These are phyloP conservation scores for Rhea pennata DNA, from an alignment of 2,113 vertebrate genomes.

Conservation along the genomic window DNA sequence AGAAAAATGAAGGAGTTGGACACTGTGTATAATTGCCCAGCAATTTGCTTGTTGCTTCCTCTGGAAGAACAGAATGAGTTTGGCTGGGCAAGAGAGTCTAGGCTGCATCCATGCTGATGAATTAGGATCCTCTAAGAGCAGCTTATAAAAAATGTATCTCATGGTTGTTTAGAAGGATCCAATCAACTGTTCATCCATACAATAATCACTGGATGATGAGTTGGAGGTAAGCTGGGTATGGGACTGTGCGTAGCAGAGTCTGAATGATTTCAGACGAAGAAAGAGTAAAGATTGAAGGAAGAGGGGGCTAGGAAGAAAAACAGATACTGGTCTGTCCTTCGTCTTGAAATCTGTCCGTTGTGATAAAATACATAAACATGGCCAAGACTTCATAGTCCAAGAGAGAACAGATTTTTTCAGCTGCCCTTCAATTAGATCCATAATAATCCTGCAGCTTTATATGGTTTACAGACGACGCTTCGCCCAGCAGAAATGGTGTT, in stretches of 20 bases:
- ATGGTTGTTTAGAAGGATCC: conserved; percentile 33
- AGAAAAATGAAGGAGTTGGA: not conserved
- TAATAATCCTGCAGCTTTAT: conserved; percentile 64
- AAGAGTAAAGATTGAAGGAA: conserved; percentile 23
- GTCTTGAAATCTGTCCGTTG: conserved; percentile 62
- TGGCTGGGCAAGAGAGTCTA: not conserved
- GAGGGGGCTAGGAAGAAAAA: conserved; percentile 45
- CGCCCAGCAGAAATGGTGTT: conserved; percentile 47
- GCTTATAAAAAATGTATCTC: conserved; percentile 37
- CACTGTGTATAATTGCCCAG: not conserved
- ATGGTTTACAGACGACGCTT: conserved; percentile 57
- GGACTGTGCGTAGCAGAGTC: not conserved
- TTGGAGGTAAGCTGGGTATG: conserved; percentile 20
- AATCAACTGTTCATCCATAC: conserved; percentile 44
- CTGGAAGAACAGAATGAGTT: not conserved
- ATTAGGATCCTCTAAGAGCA: conserved; percentile 27
- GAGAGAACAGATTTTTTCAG: conserved; percentile 35
- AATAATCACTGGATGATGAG: conserved; percentile 35
- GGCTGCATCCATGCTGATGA: not conserved
- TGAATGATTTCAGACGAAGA: conserved; percentile 46
- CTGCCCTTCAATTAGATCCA: conserved; percentile 60
- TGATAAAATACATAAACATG: conserved; percentile 60
- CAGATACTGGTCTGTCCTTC: conserved; percentile 64
- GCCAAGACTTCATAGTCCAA: conserved; percentile 12
- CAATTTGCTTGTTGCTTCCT: not conserved